Conservation (phyloP, 2,113 vertebrate species). For the Pontoporia blainvillei region DNA sequence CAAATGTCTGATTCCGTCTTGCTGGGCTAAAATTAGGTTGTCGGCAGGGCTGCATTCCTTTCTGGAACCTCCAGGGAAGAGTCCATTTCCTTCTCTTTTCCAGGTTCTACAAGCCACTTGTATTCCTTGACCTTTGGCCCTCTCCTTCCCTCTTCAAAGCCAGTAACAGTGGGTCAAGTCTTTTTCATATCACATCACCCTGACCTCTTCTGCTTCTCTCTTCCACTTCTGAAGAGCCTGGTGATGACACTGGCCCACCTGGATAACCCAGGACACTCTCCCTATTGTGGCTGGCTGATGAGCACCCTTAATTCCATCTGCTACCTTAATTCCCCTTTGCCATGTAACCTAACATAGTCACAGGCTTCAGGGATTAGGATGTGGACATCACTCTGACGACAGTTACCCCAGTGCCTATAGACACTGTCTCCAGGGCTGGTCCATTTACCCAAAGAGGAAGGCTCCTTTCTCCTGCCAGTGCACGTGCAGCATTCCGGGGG, state of each 20-base stretch:
- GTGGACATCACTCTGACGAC: background rate
- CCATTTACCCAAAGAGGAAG: background rate
- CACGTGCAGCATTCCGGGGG: background rate
- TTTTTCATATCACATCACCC: background rate
- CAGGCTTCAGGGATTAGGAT: background rate
- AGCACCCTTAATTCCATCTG: background rate
- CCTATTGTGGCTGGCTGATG: background rate
- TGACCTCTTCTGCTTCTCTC: background rate
- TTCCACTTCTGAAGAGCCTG: background rate
- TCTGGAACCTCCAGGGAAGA: background rate
- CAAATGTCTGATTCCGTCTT: background rate
- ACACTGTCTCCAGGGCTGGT: background rate
- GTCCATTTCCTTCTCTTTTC: background rate
- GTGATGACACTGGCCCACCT: background rate
- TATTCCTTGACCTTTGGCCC: background rate
- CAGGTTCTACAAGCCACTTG: background rate
- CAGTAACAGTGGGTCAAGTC: background rate
- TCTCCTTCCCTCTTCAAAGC: background rate
- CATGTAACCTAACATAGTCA: background rate
- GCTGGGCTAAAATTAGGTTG: background rate
- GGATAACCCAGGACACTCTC: background rate
- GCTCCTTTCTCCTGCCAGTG: accelerated
- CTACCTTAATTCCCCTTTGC: background rate
- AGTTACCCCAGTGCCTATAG: background rate
- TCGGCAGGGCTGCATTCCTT: background rate